Base-by-base conservation (phyloP, 1,140 invertebrate genomes). In the Neodiprion lecontei region DNA sequence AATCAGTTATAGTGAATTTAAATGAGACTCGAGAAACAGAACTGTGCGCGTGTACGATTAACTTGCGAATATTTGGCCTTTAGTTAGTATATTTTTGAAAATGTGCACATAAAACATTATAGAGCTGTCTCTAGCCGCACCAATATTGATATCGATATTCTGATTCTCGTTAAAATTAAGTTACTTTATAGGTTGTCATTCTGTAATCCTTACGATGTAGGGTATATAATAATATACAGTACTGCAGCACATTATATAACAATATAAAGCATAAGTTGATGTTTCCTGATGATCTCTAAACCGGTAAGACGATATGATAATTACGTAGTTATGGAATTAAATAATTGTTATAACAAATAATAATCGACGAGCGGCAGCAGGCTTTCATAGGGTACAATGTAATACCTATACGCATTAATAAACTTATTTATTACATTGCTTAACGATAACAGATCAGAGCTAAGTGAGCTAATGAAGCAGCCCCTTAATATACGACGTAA, bases 251-350 rank as follows among this genome's bases (percentile, higher is more conserved):
- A 40, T 40, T 40, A 40, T 40, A 40, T 40, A 40, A 40, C 28
- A 40, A 40, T 40, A 40, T 40, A 40, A 40, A 40, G 28, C 53
- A 61, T 61, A 61, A 74, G 70, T 73, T 76, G 68, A 81, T 81
- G 75, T 81, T 79, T 81, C 75, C 80, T 77, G 74, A 72, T 49
- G 71, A 49, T 72, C 71, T 72, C 40, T 69, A 65, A n/a, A 0
- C 50, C 21, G 48, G 12, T 53, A 72, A 21, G 48, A 72, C 17
- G 53, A 61, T 14, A 53, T 21, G 17, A 21, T 53, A 11, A 53
- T 61, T 61, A 61, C 9, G n/a, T 61, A 17, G 4, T 61, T 61
- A 14, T 61, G 53, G n/a, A 61, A 61, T 61, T 61, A 61, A 61
- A 61, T 61, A 61, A 61, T 61, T 61, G 9, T 61, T 9, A 40